Percentiles rank a stretch among this genome's conserved stretches.
phyloP scores from a whole-genome alignment of 2,113 vertebrate species.

The Raja brachyura region DNA sequence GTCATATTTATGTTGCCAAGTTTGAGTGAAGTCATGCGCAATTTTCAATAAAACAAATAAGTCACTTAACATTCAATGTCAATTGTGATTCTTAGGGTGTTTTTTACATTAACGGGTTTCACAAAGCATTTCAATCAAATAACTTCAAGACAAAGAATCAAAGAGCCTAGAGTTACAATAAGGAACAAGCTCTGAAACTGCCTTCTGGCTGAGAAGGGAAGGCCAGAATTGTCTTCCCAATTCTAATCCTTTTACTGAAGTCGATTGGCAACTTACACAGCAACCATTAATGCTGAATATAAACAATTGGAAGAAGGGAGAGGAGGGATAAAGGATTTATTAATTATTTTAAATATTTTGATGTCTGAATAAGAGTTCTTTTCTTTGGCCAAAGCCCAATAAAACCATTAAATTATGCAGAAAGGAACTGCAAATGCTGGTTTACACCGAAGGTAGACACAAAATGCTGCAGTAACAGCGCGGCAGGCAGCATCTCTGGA shows the following conservation, averaged over 20 bases:
- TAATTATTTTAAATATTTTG: background rate
- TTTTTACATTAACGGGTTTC: background rate
- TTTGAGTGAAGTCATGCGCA: background rate
- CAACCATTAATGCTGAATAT: background rate
- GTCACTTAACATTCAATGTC: background rate
- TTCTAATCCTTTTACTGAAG: background rate
- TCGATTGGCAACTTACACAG: background rate
- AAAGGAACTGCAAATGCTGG: too few species aligned
- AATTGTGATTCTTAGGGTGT: background rate
- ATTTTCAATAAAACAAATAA: background rate
- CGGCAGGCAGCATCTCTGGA: too few species aligned
- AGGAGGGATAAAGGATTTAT: background rate
- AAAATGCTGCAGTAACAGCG: too few species aligned
- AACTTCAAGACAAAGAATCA: background rate
- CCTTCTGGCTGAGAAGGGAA: background rate
- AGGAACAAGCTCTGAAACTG: background rate
- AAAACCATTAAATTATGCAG: background rate
- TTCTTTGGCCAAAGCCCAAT: background rate
- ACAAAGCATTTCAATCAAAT: background rate
- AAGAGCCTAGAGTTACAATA: background rate
- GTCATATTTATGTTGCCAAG: background rate
- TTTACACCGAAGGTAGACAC: too few species aligned
- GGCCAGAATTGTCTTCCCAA: background rate
- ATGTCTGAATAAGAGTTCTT: background rate
- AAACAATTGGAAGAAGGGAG: background rate